Conservation (phyloP, 1,140 invertebrate species). For the Anoplophora glabripennis region DNA sequence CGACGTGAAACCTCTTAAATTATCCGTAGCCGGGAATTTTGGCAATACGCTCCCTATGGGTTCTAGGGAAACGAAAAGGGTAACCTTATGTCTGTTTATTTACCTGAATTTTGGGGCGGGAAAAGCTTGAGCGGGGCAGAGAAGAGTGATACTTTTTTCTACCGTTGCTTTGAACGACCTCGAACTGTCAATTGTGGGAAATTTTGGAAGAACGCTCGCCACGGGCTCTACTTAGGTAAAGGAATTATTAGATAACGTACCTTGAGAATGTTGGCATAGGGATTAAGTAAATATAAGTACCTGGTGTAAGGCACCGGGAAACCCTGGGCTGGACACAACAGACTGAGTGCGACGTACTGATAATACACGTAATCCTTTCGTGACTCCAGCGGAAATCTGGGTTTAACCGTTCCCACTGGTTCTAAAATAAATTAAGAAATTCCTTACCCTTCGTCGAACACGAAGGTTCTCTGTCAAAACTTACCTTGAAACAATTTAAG, state of each 20-base stretch:
- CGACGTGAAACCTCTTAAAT: slow-evolving; percentile 47
- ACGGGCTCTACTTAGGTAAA: slow-evolving; percentile 53
- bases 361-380: slow-evolving; percentile 43
- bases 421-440: slow-evolving; percentile 42
- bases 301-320: slow-evolving; percentile 61
- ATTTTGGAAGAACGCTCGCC: slow-evolving; percentile 56
- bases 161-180: slow-evolving; percentile 37
- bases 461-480: slow-evolving; percentile 10
- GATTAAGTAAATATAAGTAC: slow-evolving; percentile 45
- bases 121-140: slow-evolving; percentile 61
- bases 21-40: slow-evolving; percentile 67
- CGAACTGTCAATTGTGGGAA: slow-evolving; percentile 49
- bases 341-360: slow-evolving; percentile 42
- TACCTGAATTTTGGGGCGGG: slow-evolving; percentile 63
- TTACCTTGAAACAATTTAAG: slow-evolving; percentile 26
- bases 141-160: slow-evolving; percentile 53
- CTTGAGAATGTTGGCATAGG: slow-evolving; percentile 15
- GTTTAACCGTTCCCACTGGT: slow-evolving; percentile 53
- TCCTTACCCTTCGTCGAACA: slow-evolving; percentile 1
- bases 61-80: slow-evolving; percentile 49
- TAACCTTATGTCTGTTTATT: slow-evolving; percentile 16
- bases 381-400: slow-evolving; percentile 59
- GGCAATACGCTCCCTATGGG: slow-evolving; percentile 61
- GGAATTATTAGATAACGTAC: slow-evolving; percentile 7
- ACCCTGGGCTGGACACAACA: slow-evolving; percentile 59